A percentile compares a stretch with the other conserved stretches of the same genome.
These are phyloP conservation scores for Plumapathes pennacea DNA, from an alignment of 92 coral and sea anemone species.

Conservation along the genomic window DNA sequence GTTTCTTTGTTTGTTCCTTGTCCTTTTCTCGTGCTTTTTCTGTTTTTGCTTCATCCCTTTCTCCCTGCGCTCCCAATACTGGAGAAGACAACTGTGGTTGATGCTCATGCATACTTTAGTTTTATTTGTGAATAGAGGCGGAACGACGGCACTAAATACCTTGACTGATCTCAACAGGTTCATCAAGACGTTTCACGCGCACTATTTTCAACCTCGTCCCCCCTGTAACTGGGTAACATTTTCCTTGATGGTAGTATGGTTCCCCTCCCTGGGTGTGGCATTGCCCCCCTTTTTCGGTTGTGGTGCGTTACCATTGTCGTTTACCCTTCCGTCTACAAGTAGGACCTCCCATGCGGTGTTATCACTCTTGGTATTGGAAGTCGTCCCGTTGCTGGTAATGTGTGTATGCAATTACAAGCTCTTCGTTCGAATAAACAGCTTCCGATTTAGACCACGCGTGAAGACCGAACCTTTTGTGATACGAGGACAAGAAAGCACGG, in stretches of 20 bases:
- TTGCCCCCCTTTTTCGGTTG: constrained; percentile 23
- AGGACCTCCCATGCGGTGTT: constrained; percentile 4
- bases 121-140: no score
- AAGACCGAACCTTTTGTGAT: background rate
- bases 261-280: constrained; percentile 8
- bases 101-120: no score
- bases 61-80: no score
- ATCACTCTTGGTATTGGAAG: background rate
- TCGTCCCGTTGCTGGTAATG: background rate
- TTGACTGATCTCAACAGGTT: no score
- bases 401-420: constrained; percentile 1
- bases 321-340: background rate
- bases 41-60: no score
- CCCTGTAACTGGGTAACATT: no score
- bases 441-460: constrained; percentile 3
- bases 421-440: constrained; percentile 12
- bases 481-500: constrained; percentile 6
- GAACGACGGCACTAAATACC: no score
- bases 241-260: background rate
- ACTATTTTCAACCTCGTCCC: no score
- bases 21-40: no score
- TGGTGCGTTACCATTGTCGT: constrained; percentile 7
- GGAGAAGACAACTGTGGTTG: no score
- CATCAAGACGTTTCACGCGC: no score
- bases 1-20: no score